A percentile compares a stretch with the other conserved stretches of the same genome.
These are phyloP conservation scores for Parotocinclus haroldoi DNA, from an alignment of 2,797 vertebrate genomes.

Conservation along the genomic window DNA sequence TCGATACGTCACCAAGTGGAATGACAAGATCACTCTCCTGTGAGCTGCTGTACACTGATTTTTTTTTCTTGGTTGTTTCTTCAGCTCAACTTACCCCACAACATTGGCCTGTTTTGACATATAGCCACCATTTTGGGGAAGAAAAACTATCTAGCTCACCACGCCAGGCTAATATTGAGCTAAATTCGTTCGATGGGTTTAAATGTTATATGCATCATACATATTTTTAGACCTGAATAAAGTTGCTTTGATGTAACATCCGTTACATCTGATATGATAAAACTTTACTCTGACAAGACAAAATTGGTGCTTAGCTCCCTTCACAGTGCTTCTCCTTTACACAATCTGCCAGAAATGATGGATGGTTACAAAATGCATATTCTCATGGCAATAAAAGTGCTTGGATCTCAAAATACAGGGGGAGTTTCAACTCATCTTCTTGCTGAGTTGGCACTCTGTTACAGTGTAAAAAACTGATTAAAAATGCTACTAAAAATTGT, in stretches of 20 bases:
- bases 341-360: conserved; percentile 3
- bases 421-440: conserved; percentile 6
- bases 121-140: conserved; percentile 28
- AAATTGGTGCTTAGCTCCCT: neutral
- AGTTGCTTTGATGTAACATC: conserved; percentile 13
- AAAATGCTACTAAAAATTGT: too few relatives aligned
- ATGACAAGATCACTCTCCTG: too few relatives aligned
- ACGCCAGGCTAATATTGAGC: conserved; percentile 26
- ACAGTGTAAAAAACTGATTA: too few relatives aligned
- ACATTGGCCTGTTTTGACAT: conserved; percentile 7
- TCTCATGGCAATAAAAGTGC: conserved; percentile 1
- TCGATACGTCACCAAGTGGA: too few relatives aligned
- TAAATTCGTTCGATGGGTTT: conserved; percentile 23
- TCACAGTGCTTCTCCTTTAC: neutral
- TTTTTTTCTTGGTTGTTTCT: too few relatives aligned
- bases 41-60: too few relatives aligned
- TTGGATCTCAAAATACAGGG: neutral
- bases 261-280: conserved; percentile 16
- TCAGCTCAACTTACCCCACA: conserved; percentile 25
- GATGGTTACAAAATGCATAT: neutral
- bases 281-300: conserved; percentile 26
- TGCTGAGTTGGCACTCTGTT: conserved; percentile 4
- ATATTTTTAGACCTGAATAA: conserved; percentile 20
- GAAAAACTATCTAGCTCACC: conserved; percentile 19
- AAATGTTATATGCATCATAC: conserved; percentile 24